phyloP scores from a whole-genome alignment of 2,797 vertebrate species.

The Pseudomugil gertrudae region DNA sequence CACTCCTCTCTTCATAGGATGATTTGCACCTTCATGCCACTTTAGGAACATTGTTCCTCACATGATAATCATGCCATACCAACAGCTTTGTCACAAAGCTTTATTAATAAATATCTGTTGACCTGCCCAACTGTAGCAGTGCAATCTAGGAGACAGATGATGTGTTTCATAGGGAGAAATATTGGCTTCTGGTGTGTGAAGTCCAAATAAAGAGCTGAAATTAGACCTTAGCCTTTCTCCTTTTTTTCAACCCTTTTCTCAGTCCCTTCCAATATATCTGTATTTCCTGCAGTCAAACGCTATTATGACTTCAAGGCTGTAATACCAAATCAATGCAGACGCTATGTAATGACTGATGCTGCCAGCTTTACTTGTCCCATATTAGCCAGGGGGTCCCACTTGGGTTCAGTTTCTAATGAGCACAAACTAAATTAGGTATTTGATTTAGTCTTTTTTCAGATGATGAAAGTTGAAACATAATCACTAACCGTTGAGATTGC shows the following conservation, averaged over 20 bases:
- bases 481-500: slow-evolving; percentile 58
- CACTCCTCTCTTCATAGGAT: background rate
- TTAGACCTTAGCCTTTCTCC: slow-evolving; percentile 33
- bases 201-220: slow-evolving; percentile 42
- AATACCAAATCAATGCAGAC: slow-evolving; percentile 64
- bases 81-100: background rate
- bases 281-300: slow-evolving; percentile 52
- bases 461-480: slow-evolving; percentile 72
- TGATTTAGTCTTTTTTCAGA: slow-evolving; percentile 70
- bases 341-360: slow-evolving; percentile 52
- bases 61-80: background rate
- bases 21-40: slow-evolving; percentile 9
- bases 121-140: slow-evolving; percentile 45
- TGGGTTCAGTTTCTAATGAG: slow-evolving; percentile 70
- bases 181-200: slow-evolving; percentile 40
- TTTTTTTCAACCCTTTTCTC: slow-evolving; percentile 45
- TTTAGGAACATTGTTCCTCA: background rate
- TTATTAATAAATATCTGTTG: slow-evolving; percentile 38
- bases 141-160: slow-evolving; percentile 39
- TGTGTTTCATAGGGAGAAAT: slow-evolving; percentile 8
- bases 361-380: slow-evolving; percentile 54
- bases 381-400: slow-evolving; percentile 63
- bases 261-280: slow-evolving; percentile 50
- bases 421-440: slow-evolving; percentile 74
- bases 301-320: slow-evolving; percentile 66